These are phyloP conservation scores for Pocillopora grandis DNA, from an alignment of 92 coral and sea anemone genomes.

Conservation along the genomic window DNA sequence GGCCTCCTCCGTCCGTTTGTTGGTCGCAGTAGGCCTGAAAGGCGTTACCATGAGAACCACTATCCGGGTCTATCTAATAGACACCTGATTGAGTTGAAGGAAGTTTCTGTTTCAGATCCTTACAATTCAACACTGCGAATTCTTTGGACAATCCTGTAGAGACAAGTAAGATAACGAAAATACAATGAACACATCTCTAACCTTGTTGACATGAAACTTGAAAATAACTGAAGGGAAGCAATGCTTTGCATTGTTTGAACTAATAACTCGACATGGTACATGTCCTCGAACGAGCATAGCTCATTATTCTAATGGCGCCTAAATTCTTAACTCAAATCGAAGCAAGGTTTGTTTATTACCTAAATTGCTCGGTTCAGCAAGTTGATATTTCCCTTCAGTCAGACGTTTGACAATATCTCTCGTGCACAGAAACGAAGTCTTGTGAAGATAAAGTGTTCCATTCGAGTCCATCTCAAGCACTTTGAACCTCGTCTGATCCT, in stretches of 20 bases:
- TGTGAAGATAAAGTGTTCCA: conserved; percentile 19
- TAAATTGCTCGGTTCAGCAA: background rate
- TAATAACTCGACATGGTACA: too few species aligned
- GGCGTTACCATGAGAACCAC: conserved; percentile 19
- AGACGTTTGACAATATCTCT: conserved; percentile 3
- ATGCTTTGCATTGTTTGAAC: too few species aligned
- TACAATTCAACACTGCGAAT: conserved; percentile 1
- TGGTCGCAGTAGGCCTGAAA: conserved; percentile 24
- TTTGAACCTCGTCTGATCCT: background rate
- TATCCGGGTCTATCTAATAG: conserved; percentile 27
- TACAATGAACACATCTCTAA: too few species aligned
- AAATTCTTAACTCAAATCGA: background rate
- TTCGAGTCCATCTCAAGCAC: background rate
- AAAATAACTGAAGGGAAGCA: too few species aligned
- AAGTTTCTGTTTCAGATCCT: background rate
- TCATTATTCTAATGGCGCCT: background rate
- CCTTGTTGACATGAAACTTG: too few species aligned
- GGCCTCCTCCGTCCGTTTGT: conserved; percentile 15
- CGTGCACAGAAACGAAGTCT: background rate
- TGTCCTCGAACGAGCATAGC: too few species aligned
- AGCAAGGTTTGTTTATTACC: background rate
- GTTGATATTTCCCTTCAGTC: background rate
- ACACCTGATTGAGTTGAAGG: background rate
- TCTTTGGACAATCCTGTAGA: background rate
- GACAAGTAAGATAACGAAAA: background rate